These are phyloP conservation scores for Myzus persicae DNA, from an alignment of 1,140 invertebrate genomes.

Conservation along the genomic window DNA sequence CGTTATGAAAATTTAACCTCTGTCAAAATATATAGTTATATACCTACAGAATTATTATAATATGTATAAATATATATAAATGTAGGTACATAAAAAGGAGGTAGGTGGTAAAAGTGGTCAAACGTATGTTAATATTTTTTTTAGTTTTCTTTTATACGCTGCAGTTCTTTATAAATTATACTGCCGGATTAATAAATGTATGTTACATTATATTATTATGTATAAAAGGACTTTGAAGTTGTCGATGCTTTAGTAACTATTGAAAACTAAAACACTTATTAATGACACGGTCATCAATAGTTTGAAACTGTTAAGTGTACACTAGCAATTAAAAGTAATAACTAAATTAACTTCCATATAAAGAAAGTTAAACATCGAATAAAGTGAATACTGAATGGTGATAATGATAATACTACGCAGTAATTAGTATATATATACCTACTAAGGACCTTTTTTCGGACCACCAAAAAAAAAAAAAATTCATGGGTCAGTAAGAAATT, in stretches of 20 bases:
- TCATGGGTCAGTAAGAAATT: too few relatives aligned
- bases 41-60: background rate
- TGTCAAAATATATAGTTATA: conserved; percentile 3
- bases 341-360: background rate
- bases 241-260: background rate
- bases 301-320: background rate
- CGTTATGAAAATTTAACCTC: background rate
- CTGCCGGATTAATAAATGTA: background rate
- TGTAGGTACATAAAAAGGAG: background rate
- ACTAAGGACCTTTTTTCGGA: too few relatives aligned
- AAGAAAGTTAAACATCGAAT: background rate
- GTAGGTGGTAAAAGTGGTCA: background rate
- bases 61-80: background rate
- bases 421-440: too few relatives aligned
- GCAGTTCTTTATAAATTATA: conserved; percentile 1
- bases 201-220: background rate
- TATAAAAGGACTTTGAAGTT: background rate
- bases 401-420: too few relatives aligned
- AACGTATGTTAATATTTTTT: conserved; percentile 14
- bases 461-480: too few relatives aligned
- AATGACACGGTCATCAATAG: background rate
- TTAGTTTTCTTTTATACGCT: conserved; percentile 1
- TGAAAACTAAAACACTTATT: background rate
- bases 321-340: background rate
- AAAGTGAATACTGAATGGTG: background rate